These are phyloP conservation scores for Zoanthus solanderi DNA, from an alignment of 92 coral and sea anemone species.

Conservation along the genomic window DNA sequence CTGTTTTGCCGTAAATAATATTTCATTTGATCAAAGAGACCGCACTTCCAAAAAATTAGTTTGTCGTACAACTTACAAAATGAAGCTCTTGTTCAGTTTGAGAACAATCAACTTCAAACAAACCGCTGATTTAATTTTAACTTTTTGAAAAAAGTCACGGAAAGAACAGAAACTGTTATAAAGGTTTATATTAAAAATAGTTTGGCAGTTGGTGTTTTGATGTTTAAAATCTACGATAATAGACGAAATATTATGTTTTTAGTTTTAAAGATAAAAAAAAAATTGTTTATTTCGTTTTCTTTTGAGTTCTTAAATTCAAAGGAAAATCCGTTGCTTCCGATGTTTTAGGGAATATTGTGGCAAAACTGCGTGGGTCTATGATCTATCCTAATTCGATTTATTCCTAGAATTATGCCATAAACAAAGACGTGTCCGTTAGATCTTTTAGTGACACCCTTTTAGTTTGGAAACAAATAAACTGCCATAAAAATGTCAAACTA, in stretches of 20 bases:
- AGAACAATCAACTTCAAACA: slow-evolving; percentile 14
- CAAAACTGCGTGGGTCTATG: not conserved
- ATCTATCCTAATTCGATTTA: not conserved
- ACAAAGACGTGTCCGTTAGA: not conserved
- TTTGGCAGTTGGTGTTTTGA: not conserved
- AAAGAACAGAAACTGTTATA: not conserved
- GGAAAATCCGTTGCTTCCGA: not conserved
- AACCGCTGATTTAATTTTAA: not conserved
- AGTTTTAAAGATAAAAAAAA: not conserved
- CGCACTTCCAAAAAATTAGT: slow-evolving; percentile 16
- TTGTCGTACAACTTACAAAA: not conserved
- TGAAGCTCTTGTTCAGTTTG: not conserved
- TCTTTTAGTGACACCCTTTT: not conserved
- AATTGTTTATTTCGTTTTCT: not conserved
- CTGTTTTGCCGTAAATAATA: not conserved
- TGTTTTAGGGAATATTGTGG: not conserved
- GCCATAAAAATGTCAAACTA: not conserved
- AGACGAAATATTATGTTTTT: not conserved
- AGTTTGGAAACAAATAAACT: not conserved
- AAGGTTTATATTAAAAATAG: not conserved
- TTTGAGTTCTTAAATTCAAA: not conserved
- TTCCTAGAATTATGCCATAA: not conserved
- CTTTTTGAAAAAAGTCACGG: not conserved
- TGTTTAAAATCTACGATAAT: not conserved
- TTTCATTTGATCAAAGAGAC: slow-evolving; percentile 23